These are phyloP conservation scores for Acipenser ruthenus DNA, from an alignment of 2,797 vertebrate genomes.

Conservation along the genomic window DNA sequence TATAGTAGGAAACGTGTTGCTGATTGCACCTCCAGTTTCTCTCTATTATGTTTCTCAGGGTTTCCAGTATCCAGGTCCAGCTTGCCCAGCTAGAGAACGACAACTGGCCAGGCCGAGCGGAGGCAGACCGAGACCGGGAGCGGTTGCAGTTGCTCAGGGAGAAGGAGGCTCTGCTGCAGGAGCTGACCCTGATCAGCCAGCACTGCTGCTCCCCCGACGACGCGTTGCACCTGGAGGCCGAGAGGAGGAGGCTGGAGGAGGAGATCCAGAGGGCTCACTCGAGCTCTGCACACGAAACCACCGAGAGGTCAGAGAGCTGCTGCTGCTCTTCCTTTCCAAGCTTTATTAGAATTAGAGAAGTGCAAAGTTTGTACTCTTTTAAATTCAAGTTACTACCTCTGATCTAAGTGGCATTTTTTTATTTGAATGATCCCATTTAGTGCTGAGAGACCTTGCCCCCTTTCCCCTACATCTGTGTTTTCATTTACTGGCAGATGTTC, in stretches of 20 bases:
- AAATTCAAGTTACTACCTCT: too few species aligned
- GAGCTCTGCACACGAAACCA: constrained; percentile 80
- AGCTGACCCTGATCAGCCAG: constrained; percentile 81
- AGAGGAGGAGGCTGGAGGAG: constrained; percentile 77
- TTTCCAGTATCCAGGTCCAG: constrained; percentile 89
- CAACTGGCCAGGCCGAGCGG: constrained; percentile 88
- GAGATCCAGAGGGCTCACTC: constrained; percentile 81
- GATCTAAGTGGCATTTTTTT: too few species aligned
- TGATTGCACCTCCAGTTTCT: constrained; percentile 14
- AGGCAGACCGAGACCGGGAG: constrained; percentile 88
- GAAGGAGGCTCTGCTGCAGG: constrained; percentile 92
- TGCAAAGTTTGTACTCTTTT: too few species aligned
- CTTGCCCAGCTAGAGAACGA: constrained; percentile 86
- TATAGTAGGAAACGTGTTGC: background rate
- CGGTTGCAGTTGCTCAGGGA: constrained; percentile 91
- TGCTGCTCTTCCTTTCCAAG: too few species aligned
- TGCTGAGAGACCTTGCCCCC: too few species aligned
- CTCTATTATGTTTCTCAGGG: constrained; percentile 48
- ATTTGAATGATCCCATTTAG: too few species aligned
- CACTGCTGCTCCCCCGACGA: constrained; percentile 72
- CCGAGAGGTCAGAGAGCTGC: constrained; percentile 70
- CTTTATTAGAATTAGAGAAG: too few species aligned
- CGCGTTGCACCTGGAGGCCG: constrained; percentile 75
- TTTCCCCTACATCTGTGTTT: too few species aligned
- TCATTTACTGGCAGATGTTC: too few species aligned